Conservation (phyloP, 2,113 vertebrate species). For the Macheiramphus alcinus region DNA sequence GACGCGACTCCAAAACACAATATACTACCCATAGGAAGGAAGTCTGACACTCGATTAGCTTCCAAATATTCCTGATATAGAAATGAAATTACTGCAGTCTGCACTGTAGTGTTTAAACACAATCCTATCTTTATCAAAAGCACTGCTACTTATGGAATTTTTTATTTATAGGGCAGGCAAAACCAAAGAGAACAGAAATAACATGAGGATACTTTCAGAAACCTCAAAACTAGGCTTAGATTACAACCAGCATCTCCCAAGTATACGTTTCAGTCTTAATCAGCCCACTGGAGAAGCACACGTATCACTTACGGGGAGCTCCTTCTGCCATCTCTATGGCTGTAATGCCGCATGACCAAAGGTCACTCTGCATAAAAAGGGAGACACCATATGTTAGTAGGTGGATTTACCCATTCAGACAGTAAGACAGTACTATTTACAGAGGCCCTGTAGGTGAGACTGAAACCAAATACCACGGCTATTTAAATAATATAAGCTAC, state of each 20-base stretch:
- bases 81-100: background rate
- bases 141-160: constrained; percentile 31
- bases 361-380: constrained; percentile 86
- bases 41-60: background rate
- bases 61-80: background rate
- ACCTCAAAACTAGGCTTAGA: background rate
- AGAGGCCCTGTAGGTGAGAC: constrained; percentile 30
- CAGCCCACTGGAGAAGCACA: background rate
- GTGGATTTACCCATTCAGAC: constrained; percentile 12
- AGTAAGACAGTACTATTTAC: background rate
- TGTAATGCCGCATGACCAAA: constrained; percentile 98
- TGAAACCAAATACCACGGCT: background rate
- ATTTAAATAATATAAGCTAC: background rate
- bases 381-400: constrained; percentile 56
- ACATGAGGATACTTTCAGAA: constrained; percentile 10
- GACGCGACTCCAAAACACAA: constrained; percentile 6
- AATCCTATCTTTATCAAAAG: background rate
- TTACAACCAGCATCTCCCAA: constrained; percentile 18
- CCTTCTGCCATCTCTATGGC: constrained; percentile 99
- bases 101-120: background rate
- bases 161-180: constrained; percentile 32
- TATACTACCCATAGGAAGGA: constrained; percentile 18
- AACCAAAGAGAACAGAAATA: constrained; percentile 34
- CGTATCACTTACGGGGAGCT: constrained; percentile 89
- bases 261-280: background rate